Evolutionary conservation across 2,888 invertebrate species (phyloP).

Genomic region (Harmothoe impar): DNA sequence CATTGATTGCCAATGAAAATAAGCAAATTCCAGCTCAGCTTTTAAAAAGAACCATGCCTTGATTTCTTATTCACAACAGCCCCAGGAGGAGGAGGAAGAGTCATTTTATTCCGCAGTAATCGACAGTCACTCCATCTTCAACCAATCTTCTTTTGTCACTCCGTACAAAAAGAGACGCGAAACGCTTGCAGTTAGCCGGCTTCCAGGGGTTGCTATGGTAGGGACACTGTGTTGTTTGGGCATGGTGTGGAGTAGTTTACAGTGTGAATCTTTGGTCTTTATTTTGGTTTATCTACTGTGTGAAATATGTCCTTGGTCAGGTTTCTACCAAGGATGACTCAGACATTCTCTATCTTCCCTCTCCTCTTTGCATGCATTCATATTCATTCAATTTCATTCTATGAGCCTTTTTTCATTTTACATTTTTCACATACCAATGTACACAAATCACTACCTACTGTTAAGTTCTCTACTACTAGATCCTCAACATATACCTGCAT

Average conservation of each 20-base stretch:
- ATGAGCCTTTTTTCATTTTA: no score
- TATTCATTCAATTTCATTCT: not conserved
- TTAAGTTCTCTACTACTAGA: no score
- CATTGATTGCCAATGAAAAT: no score
- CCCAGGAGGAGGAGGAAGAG: conserved; percentile 46
- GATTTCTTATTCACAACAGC: conserved; percentile 36
- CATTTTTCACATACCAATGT: no score
- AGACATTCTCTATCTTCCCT: not conserved
- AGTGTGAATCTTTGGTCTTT: not conserved
- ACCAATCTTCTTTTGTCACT: not conserved
- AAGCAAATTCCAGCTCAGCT: not conserved
- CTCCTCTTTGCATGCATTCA: not conserved
- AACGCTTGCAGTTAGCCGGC: conserved; percentile 7
- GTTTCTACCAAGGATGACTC: not conserved
- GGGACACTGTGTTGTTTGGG: not conserved
- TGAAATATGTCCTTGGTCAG: not conserved
- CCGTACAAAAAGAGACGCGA: conserved; percentile 49
- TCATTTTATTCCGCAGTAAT: conserved; percentile 24
- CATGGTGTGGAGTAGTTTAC: conserved; percentile 25
- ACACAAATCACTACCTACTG: no score
- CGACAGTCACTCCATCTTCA: conserved; percentile 39
- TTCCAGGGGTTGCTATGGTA: conserved; percentile 45
- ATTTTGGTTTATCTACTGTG: not conserved
- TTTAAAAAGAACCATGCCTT: conserved; percentile 9
- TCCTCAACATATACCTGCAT: no score